A percentile compares a stretch with the other conserved stretches of the same genome.
phyloP scores from a whole-genome alignment of 2,797 vertebrate species.

The Cyprinella venusta region DNA sequence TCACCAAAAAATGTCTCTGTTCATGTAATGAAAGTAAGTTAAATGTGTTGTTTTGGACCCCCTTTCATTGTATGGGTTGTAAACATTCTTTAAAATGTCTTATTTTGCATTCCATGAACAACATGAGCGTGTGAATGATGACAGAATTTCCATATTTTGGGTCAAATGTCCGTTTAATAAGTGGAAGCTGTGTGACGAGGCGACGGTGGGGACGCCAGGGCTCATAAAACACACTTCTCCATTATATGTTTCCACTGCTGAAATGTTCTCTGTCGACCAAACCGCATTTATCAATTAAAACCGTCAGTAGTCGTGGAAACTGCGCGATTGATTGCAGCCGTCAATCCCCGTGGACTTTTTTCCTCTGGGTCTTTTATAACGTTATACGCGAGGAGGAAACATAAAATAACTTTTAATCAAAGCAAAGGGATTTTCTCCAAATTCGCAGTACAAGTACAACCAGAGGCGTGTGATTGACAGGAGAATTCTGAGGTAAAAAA shows the following conservation, averaged over 20 bases:
- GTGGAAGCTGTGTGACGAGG: conserved; percentile 26
- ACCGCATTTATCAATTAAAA: conserved; percentile 63
- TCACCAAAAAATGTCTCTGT: neutral
- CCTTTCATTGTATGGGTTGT: neutral
- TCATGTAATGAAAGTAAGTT: neutral
- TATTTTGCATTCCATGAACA: neutral
- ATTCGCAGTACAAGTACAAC: conserved; percentile 25
- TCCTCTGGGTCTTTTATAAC: conserved; percentile 32
- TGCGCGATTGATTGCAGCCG: conserved; percentile 54
- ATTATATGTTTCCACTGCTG: conserved; percentile 51
- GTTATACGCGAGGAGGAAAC: conserved; percentile 43
- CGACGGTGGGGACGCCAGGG: conserved; percentile 23
- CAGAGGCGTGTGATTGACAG: conserved; percentile 25
- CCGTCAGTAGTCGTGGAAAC: conserved; percentile 50
- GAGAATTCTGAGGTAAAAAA: conserved; percentile 27
- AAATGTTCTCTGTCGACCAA: conserved; percentile 35
- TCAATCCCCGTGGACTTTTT: conserved; percentile 36
- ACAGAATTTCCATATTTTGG: neutral
- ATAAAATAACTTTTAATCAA: conserved; percentile 56
- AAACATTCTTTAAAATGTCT: neutral
- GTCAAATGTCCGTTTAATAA: conserved; percentile 4
- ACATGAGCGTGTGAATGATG: neutral
- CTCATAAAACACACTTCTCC: conserved; percentile 49
- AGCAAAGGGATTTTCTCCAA: conserved; percentile 33
- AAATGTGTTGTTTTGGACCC: neutral